Evolutionary conservation across 2,797 vertebrate species (phyloP).

Genomic region (Merluccius polli): DNA sequence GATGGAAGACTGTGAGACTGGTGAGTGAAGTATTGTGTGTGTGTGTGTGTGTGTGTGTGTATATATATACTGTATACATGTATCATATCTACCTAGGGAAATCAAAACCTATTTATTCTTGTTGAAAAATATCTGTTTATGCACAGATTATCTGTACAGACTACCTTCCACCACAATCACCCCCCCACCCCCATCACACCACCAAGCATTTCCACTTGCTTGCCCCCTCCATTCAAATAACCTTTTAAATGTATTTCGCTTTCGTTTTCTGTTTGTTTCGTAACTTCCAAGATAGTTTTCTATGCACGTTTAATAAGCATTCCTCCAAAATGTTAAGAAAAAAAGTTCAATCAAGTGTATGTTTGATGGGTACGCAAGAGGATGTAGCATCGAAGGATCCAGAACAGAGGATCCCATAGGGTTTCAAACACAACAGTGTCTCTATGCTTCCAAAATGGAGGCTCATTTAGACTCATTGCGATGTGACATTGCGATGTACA

Average conservation of each 20-base stretch:
- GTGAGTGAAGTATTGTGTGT: slow-evolving; percentile 61
- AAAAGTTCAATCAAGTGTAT: background rate
- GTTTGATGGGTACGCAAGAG: no score
- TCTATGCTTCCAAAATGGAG: no score
- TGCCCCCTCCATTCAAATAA: background rate
- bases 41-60: no score
- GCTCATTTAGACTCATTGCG: no score
- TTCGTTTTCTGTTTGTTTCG: background rate
- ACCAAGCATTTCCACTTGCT: background rate
- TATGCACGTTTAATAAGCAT: background rate
- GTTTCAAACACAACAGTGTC: no score
- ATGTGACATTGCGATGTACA: no score
- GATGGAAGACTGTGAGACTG: slow-evolving; percentile 51
- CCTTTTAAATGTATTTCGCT: background rate
- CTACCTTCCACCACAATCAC: background rate
- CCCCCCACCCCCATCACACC: background rate
- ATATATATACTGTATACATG: no score
- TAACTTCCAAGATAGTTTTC: background rate
- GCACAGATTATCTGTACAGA: background rate
- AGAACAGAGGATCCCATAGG: no score
- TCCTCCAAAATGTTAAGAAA: background rate
- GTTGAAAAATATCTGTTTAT: background rate
- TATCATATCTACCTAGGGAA: no score
- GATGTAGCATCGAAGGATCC: no score
- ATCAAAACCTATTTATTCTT: background rate